Conservation (phyloP, 1,140 invertebrate species). For the Ips typographus region DNA sequence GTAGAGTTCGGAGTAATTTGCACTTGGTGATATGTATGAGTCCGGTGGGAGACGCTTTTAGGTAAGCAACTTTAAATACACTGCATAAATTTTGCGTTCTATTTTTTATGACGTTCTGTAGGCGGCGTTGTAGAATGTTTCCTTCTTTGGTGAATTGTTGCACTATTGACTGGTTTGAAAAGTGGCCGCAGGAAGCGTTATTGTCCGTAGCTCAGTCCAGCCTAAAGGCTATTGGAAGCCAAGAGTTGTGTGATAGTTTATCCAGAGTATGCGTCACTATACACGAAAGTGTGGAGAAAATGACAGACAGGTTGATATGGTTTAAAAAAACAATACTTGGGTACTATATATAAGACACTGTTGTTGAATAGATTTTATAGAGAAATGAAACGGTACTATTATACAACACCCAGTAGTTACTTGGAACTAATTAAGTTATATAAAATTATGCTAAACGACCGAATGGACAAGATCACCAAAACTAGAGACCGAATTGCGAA, state of each 20-base stretch:
- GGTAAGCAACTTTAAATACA: slow-evolving; percentile 50
- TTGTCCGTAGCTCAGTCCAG: slow-evolving; percentile 72
- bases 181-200: slow-evolving; percentile 87
- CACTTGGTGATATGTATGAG: slow-evolving; percentile 89
- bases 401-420: slow-evolving; percentile 88
- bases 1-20: slow-evolving; percentile 74
- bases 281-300: slow-evolving; percentile 57
- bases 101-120: slow-evolving; percentile 43
- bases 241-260: slow-evolving; percentile 57
- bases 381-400: slow-evolving; percentile 83
- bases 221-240: slow-evolving; percentile 56
- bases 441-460: slow-evolving; percentile 62
- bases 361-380: slow-evolving; percentile 68
- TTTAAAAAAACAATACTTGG: slow-evolving; percentile 2
- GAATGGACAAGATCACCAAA: slow-evolving; percentile 66
- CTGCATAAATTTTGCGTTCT: background rate
- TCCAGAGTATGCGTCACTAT: slow-evolving; percentile 73
- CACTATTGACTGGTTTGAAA: slow-evolving; percentile 91
- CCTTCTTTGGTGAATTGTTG: slow-evolving; percentile 92
- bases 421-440: slow-evolving; percentile 84
- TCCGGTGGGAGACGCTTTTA: slow-evolving; percentile 82
- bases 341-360: slow-evolving; percentile 50
- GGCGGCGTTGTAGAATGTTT: slow-evolving; percentile 78
- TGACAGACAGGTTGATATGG: slow-evolving; percentile 18
- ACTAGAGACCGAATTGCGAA: slow-evolving; percentile 73